Base-by-base conservation (phyloP, 2,888 invertebrate genomes). In the Brenthis ino region DNA sequence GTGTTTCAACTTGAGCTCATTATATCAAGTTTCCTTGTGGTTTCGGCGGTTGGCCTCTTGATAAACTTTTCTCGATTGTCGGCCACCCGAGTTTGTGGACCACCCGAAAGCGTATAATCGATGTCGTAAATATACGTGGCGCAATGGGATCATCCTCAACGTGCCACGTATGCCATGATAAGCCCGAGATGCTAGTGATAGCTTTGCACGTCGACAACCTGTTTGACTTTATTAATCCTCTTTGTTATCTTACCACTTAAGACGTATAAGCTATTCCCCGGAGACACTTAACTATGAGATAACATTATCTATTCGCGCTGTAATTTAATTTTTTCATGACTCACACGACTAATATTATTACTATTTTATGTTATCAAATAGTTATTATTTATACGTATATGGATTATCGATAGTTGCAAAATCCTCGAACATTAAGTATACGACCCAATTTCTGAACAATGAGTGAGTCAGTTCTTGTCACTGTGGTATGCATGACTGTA, bases 111-210 rank as follows among this genome's bases (percentile, higher is more conserved):
- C 77, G 77, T 75, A 79, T 82, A 82, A 81, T 82, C 82, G 78
- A 80, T 81, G 84, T 85, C 86, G 81, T 91, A 89, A 91, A 91
- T 88, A 86, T 83, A 77, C 72, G 79, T 88, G 87, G 85, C 87
- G 89, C 84, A 91, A 89, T 79, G 74, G 77, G 88, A 89, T 90
- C 84, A 88, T 84, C 84, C 77, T 79, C 75, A 77, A 77, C 77
- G 78, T 78, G 80, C 77, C 75, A 76, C 77, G 72, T 84, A 85
- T 86, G 82, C 84, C 80, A 76, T 82, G 88, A 89, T 91, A 89
- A 90, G 84, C 81, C 72, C 65, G 68, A 80, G 77, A 81, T 74
- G 70, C 77, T 77, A 77, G 76, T 73, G 75, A 77, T 75, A 76
- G 77, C 77, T 76, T 76, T 74, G 70, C 74, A 72, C 72, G 75